Base-by-base conservation (phyloP, 1,140 invertebrate genomes). In the Contarinia nasturtii region DNA sequence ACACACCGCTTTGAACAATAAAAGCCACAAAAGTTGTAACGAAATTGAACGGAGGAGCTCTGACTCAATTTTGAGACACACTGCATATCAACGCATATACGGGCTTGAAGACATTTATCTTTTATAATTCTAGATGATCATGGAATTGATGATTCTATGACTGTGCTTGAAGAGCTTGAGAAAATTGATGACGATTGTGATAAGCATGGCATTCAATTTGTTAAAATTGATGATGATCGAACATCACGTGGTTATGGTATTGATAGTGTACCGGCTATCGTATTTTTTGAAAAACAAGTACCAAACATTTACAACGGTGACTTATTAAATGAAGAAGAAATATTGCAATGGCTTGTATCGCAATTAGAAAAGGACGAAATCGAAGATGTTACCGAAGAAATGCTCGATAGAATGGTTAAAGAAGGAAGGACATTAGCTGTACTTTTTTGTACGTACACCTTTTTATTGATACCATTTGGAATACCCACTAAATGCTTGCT, bases 111-210 rank as follows among this genome's bases (percentile, higher is more conserved):
- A n/a, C n/a, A n/a, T 1, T 22, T 17, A 44, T 12, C 15, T 2
- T 45, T 11, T 50, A 38, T 48, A 27, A 27, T 48, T 53, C 56
- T 56, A 88, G 84, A 87, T 62, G 82, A 86, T 65, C 78, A 86
- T 59, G 82, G 79, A 49, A 82, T 86, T 57, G 80, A 86, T 52
- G 82, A 87, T 57, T 86, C 82, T 44, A 79, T 82, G 77, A 75
- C 76, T 54, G 84, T 86, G 27, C 68, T 92, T 46, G 77, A 72
- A 51, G 86, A 91, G 64, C 66, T 91, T 50, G 88, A 92, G 66
- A 86, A 89, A 64, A 92, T 92, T 56, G 87, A 92, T 60, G 87
- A 92, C 62, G 87, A 92, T 60, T 89, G 84, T 55, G 86, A 89
- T 60, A 83, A 83, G 56, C 80, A 86, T 57, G 87, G 86, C 43